phyloP scores from a whole-genome alignment of 1,140 invertebrate genomes.

The Mizuhopecten yessoensis region DNA sequence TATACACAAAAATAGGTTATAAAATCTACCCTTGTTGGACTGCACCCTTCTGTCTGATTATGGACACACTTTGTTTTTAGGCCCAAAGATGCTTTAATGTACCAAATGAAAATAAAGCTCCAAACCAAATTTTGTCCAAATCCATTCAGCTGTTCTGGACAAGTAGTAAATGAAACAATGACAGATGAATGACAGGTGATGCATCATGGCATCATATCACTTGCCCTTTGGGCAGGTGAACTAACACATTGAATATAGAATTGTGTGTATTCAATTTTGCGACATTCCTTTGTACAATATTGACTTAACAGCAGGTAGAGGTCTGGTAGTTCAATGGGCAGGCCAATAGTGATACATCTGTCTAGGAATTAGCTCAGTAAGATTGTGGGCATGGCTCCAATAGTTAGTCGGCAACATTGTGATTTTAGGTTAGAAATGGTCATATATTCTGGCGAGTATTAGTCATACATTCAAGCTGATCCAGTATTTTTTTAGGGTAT shows the following conservation, averaged over 20 bases:
- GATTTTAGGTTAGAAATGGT: constrained; percentile 7
- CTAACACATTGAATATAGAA: background rate
- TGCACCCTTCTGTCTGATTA: too few species aligned
- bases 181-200: background rate
- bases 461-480: background rate
- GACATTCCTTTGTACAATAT: background rate
- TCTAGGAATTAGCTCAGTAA: background rate
- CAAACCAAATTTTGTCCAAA: too few species aligned
- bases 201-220: background rate
- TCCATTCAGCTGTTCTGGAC: too few species aligned
- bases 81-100: too few species aligned
- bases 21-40: too few species aligned
- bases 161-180: too few species aligned
- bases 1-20: too few species aligned
- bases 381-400: background rate
- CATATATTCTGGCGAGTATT: background rate
- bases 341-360: background rate
- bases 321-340: background rate
- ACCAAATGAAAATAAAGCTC: too few species aligned
- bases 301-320: background rate
- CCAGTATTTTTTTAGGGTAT: background rate
- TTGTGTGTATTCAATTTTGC: background rate
- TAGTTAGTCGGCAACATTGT: constrained; percentile 1
- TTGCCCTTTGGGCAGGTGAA: background rate
- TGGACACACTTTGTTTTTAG: too few species aligned